phyloP scores from a whole-genome alignment of 2,888 invertebrate genomes.

The Ochlodes sylvanus region DNA sequence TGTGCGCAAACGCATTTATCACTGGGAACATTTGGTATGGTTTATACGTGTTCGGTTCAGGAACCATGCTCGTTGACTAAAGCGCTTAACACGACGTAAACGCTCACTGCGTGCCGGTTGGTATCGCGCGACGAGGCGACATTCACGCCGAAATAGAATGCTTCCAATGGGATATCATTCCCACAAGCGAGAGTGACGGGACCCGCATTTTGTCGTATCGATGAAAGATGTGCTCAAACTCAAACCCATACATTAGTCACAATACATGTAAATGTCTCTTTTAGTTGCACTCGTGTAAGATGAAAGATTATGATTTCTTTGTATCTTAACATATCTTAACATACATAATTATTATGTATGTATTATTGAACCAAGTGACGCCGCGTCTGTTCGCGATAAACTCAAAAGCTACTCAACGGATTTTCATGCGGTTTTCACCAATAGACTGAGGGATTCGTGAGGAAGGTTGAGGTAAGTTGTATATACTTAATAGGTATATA shows the following conservation, averaged over 20 bases:
- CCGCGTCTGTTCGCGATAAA: too few species aligned
- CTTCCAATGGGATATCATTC: constrained; percentile 43
- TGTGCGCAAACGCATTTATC: constrained; percentile 26
- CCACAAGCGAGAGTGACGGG: constrained; percentile 10
- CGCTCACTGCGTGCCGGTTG: constrained; percentile 56
- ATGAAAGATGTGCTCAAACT: constrained; percentile 44
- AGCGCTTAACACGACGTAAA: constrained; percentile 55
- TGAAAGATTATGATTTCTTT: too few species aligned
- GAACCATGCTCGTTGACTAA: constrained; percentile 72
- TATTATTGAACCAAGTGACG: too few species aligned
- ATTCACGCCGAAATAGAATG: constrained; percentile 75
- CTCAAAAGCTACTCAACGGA: too few species aligned
- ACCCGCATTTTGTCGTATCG: constrained; percentile 40
- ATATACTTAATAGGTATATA: too few species aligned
- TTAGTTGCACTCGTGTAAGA: background rate
- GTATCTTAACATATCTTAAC: too few species aligned
- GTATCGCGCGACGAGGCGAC: constrained; percentile 66
- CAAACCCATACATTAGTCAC: constrained; percentile 38
- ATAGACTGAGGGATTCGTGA: too few species aligned
- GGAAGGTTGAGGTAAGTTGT: too few species aligned
- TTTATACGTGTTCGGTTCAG: constrained; percentile 47
- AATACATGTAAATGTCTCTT: background rate
- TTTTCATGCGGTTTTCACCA: too few species aligned
- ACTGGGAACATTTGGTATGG: constrained; percentile 5
- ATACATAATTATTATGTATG: too few species aligned